Evolutionary conservation across 2,888 invertebrate genomes (phyloP).

Genomic region (Troglohyphantes excavatus): DNA sequence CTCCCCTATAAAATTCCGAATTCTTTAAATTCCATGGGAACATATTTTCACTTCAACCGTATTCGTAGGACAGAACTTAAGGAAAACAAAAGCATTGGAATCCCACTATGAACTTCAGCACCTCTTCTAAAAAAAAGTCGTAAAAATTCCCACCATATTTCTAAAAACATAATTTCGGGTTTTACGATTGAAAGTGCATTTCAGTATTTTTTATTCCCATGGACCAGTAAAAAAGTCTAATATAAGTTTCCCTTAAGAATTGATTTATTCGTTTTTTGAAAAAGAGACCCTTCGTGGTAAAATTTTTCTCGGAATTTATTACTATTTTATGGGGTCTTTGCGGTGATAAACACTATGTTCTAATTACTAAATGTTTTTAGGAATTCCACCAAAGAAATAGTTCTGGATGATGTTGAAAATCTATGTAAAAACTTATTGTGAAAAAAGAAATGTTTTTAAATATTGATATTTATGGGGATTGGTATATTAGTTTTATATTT

Average conservation of each 20-base stretch:
- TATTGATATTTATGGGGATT: no score
- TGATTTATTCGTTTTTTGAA: conserved; percentile 20
- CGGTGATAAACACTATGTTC: not conserved
- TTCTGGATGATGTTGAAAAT: no score
- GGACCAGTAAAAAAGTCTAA: conserved; percentile 33
- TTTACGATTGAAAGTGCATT: conserved; percentile 50
- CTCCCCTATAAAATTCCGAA: conserved; percentile 19
- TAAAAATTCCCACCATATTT: conserved; percentile 60
- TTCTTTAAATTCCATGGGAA: conserved; percentile 16
- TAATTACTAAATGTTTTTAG: no score
- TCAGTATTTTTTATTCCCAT: conserved; percentile 32
- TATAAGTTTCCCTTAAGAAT: conserved; percentile 21
- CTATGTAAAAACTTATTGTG: no score
- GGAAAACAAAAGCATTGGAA: conserved; percentile 35
- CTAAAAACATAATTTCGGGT: conserved; percentile 47
- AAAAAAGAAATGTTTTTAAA: no score
- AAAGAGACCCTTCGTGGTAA: not conserved
- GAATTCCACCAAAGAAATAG: no score
- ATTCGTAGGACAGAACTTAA: conserved; percentile 11
- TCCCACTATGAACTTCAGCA: conserved; percentile 30
- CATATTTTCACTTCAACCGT: not conserved
- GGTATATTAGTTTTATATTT: no score
- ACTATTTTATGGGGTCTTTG: not conserved
- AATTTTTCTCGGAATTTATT: not conserved
- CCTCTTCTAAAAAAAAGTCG: conserved; percentile 24